Percentiles rank a stretch among this genome's conserved stretches.
Evolutionary conservation across 2,797 vertebrate genomes (phyloP).

Genomic region (Hemitrygon akajei): DNA sequence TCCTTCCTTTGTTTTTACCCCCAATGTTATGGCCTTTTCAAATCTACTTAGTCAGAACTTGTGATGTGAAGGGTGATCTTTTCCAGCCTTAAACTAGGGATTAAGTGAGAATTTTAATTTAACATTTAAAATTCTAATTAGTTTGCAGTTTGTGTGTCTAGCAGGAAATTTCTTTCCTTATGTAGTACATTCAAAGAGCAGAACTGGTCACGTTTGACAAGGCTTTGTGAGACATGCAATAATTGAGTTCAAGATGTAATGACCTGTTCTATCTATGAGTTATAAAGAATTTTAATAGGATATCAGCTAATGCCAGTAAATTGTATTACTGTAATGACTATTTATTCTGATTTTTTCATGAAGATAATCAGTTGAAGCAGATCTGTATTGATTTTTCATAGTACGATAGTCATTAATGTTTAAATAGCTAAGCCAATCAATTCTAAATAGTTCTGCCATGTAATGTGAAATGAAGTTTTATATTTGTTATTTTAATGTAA

Average conservation of each 20-base stretch:
- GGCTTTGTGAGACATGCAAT: neutral
- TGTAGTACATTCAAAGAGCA: neutral
- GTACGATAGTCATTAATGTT: neutral
- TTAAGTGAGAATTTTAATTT: constrained; percentile 11
- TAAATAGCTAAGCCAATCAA: neutral
- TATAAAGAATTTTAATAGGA: neutral
- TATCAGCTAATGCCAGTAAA: neutral
- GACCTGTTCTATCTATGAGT: neutral
- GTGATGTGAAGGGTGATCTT: neutral
- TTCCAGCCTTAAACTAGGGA: neutral
- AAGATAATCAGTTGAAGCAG: neutral
- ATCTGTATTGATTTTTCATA: neutral
- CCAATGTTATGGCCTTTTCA: neutral
- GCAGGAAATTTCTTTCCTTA: neutral
- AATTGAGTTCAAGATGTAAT: constrained; percentile 11
- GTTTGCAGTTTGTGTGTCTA: neutral
- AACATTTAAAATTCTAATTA: neutral
- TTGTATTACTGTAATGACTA: neutral
- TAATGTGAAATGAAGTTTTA: neutral
- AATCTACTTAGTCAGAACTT: neutral
- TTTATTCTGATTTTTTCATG: neutral
- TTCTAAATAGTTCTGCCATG: neutral
- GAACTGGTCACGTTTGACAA: neutral
- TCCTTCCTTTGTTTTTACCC: neutral
- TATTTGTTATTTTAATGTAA: neutral